A percentile compares a stretch with the other conserved stretches of the same genome.
phyloP scores from a whole-genome alignment of 2,888 invertebrate species.

The Eutolmus rufibarbis region DNA sequence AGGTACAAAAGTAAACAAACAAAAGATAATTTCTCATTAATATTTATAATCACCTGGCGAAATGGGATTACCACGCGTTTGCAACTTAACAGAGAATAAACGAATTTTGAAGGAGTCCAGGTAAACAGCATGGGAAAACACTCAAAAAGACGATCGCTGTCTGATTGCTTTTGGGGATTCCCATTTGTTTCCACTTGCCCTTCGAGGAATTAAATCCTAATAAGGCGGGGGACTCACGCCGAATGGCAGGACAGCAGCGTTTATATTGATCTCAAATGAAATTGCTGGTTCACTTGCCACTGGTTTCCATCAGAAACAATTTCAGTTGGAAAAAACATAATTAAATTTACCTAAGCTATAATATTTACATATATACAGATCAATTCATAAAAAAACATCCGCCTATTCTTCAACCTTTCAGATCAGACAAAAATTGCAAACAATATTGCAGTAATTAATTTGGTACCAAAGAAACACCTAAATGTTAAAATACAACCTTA shows the following conservation, averaged over 20 bases:
- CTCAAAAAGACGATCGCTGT: not conserved
- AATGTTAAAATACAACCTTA: too few species aligned
- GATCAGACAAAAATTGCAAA: too few species aligned
- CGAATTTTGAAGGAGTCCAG: slow-evolving; percentile 26
- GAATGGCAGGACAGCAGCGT: not conserved
- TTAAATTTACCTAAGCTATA: too few species aligned
- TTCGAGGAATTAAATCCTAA: slow-evolving; percentile 2
- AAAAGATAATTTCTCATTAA: slow-evolving; percentile 43
- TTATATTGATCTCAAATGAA: not conserved
- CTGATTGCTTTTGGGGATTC: slow-evolving; percentile 36
- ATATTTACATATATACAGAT: too few species aligned
- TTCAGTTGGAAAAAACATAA: too few species aligned
- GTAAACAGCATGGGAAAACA: not conserved
- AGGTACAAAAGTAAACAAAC: slow-evolving; percentile 37
- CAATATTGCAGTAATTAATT: too few species aligned
- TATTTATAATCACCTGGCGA: slow-evolving; percentile 39
- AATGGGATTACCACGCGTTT: slow-evolving; percentile 39
- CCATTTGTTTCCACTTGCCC: not conserved
- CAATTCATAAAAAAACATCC: too few species aligned
- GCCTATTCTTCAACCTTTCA: too few species aligned
- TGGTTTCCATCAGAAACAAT: not conserved
- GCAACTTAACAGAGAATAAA: slow-evolving; percentile 24
- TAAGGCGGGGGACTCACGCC: not conserved
- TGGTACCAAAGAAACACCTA: too few species aligned
- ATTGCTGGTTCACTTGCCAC: not conserved